phyloP scores from a whole-genome alignment of 1,140 invertebrate species.

The Drosophila pseudoananassae region DNA sequence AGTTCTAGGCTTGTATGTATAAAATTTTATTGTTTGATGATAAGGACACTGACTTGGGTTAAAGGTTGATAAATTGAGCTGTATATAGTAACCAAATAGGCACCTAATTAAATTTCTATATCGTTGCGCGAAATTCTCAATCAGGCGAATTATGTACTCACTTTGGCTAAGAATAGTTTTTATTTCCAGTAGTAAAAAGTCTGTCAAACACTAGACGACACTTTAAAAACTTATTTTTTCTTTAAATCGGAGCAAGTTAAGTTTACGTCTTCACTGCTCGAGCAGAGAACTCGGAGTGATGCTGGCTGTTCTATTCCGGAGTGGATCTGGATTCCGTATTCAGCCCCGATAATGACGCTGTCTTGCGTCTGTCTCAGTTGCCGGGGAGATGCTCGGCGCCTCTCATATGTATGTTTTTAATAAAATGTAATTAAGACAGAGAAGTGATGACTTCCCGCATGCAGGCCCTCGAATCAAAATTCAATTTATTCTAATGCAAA shows the following conservation, averaged over 20 bases:
- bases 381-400: constrained; percentile 1
- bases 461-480: constrained; percentile 62
- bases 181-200: not conserved
- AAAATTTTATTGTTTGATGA: constrained; percentile 6
- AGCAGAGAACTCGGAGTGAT: constrained; percentile 60
- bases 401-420: constrained; percentile 65
- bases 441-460: constrained; percentile 52
- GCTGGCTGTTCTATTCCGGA: constrained; percentile 40
- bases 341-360: constrained; percentile 22
- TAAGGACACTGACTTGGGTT: constrained; percentile 49
- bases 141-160: constrained; percentile 14
- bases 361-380: constrained; percentile 23
- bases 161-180: not conserved
- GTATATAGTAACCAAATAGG: constrained; percentile 7
- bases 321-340: constrained; percentile 28
- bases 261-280: constrained; percentile 65
- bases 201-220: constrained; percentile 8
- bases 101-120: constrained; percentile 1
- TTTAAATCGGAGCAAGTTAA: constrained; percentile 4
- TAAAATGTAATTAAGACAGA: constrained; percentile 62
- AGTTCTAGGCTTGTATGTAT: not conserved
- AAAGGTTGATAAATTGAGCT: constrained; percentile 70
- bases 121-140: not conserved
- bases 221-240: constrained; percentile 14
- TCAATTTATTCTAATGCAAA: constrained; percentile 78